Evolutionary conservation across 2,797 vertebrate species (phyloP), one percentile per base, ranked within the genome.

Genomic region (Sphenopsis melanotis): DNA sequence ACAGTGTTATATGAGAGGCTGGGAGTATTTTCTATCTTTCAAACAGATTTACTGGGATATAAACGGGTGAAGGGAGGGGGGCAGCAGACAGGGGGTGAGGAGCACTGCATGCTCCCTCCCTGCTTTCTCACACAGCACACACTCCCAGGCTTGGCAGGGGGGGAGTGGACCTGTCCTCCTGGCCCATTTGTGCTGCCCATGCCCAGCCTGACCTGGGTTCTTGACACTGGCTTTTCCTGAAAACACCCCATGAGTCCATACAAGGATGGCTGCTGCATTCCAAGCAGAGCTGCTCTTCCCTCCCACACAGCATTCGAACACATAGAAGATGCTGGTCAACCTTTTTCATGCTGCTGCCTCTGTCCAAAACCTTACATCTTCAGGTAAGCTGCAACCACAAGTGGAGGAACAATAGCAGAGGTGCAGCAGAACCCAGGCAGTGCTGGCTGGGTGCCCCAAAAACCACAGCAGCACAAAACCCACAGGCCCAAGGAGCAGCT

Each of bases 141-240:
- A 0, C 20, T 59, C 15, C 36, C 42, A 61, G 57, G 23, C 18
- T 41, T 11, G 9, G 13, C n/a, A 3, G 0, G 1, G 10, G 5
- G 18, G 12, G 5, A 42, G 30, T 0, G 0, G 8, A 46, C 0
- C 0, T 0, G 0, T 34, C 42, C 37, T 78, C 34, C 37, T 47
- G 34, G 6, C 57, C 56, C 2, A 0, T 34, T 49, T 36, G 23
- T n/a, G 63, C 65, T 75, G 53, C 47, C n/a, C 0, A 0, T 42
- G 17, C 27, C 34, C 66, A 87, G 74, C 24, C 22, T n/a, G 37
- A 41, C 29, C n/a, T 0, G 20, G 11, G 6, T 22, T 56, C 77
- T 34, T 9, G 29, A 12, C 42, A 11, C 1, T 0, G 2, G 2
- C 15, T n/a, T 41, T 52, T 66, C 23, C 61, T 42, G 32, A 41